Base-by-base conservation (phyloP, 1,140 invertebrate species). In the Ditylenchus dipsaci region DNA sequence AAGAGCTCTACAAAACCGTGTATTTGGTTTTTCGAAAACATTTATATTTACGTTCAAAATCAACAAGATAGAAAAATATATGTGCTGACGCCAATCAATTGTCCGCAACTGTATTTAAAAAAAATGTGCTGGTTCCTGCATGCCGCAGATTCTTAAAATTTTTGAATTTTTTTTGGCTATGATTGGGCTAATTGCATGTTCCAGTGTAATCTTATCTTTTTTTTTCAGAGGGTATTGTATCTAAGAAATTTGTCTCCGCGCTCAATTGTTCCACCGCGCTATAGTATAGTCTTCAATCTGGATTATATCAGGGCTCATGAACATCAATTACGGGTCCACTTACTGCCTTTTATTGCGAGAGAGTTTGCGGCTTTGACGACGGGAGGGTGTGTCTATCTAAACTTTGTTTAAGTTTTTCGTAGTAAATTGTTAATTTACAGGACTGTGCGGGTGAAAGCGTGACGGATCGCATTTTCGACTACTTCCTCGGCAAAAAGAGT, bases 281-380 rank as follows among this genome's bases (percentile, higher is more conserved):
- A 45, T 19, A 45, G 43, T 45, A 29, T 71, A 29, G 69, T 61
- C 13, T 74, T 71, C 17, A 73, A 71, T 45, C 30, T 57, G 13
- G 71, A 72, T 3, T 72, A 71, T 64, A 47, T 71, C 15, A 29
- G 26, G 26, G 45, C 17, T 13, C 33, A 71, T 47, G 23, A 72
- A 53, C 57, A 71, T 9, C 26, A 38, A 57, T 59, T 78, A n/a
- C 30, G 65, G 0, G 43, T 19, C 11, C 69, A 75, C 15, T 27
- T 72, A 15, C 27, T 53, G 13, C 76, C 65, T 19, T 75, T 64
- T 57, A 61, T 75, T 15, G 45, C 67, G 15, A 33, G 73, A 21
- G 73, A 75, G 29, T 33, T 75, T 17, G 13, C 19, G 27, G 45
- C 73, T 1, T 19, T 77, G n/a, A 75, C 73, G 1, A n/a, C n/a